Evolutionary conservation across 2,113 vertebrate genomes (phyloP).

Genomic region (Brienomyrus brachyistius): DNA sequence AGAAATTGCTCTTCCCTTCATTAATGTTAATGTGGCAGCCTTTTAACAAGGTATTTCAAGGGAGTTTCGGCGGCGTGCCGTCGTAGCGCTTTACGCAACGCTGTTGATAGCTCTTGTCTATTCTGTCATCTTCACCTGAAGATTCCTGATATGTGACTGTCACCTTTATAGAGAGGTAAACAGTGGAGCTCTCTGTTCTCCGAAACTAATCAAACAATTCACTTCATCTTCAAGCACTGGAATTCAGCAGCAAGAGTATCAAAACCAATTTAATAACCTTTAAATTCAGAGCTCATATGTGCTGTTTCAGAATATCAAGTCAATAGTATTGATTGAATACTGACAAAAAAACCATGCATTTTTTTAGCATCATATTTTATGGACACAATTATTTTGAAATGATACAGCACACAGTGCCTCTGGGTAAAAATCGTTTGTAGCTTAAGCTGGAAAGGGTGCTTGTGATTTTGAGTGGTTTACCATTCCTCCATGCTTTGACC

Average conservation of each 20-base stretch:
- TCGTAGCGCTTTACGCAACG: not conserved
- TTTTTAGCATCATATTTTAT: constrained; percentile 1
- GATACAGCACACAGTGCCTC: constrained; percentile 12
- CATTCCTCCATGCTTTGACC: not conserved
- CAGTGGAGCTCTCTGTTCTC: not conserved
- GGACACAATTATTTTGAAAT: constrained; percentile 9
- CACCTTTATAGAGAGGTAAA: not conserved
- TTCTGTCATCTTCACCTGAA: not conserved
- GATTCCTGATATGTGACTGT: not conserved
- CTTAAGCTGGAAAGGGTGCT: not conserved
- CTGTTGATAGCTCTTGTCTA: not conserved
- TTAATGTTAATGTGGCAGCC: not conserved
- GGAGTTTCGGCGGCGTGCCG: not conserved
- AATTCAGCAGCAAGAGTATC: not conserved
- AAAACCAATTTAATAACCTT: not conserved
- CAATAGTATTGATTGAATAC: not conserved
- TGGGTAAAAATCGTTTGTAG: constrained; percentile 9
- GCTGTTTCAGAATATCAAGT: not conserved
- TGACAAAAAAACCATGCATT: not conserved
- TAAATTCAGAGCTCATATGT: not conserved
- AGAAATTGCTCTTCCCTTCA: not conserved
- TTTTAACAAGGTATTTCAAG: not conserved
- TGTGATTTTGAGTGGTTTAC: not conserved
- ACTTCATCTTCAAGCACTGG: not conserved
- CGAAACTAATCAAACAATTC: not conserved